phyloP scores from a whole-genome alignment of 2,113 vertebrate genomes.

The Potamarius usumacintae region DNA sequence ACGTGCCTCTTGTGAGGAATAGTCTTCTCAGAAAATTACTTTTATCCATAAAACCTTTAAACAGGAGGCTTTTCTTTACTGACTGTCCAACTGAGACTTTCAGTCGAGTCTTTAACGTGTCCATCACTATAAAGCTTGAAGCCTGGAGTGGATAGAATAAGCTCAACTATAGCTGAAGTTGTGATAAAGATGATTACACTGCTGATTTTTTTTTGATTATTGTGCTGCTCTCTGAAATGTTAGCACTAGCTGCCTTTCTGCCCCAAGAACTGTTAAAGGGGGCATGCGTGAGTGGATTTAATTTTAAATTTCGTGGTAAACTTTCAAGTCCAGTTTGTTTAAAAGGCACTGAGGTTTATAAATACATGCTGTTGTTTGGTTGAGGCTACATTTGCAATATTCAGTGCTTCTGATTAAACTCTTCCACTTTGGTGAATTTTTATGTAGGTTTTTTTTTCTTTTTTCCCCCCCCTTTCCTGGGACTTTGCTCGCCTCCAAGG shows the following conservation, averaged over 20 bases:
- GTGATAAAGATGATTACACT: slow-evolving; percentile 45
- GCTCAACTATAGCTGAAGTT: slow-evolving; percentile 6
- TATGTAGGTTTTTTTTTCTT: slow-evolving; percentile 57
- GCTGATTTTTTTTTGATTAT: slow-evolving; percentile 40
- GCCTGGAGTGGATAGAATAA: slow-evolving; percentile 10
- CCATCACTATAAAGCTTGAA: slow-evolving; percentile 9
- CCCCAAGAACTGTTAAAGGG: slow-evolving; percentile 65
- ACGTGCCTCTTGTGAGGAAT: slow-evolving; percentile 49
- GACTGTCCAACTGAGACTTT: slow-evolving; percentile 19
- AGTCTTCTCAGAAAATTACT: slow-evolving; percentile 21
- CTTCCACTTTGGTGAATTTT: slow-evolving; percentile 63
- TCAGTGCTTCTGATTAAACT: slow-evolving; percentile 61
- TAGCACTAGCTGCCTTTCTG: slow-evolving; percentile 69
- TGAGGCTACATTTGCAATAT: slow-evolving; percentile 60
- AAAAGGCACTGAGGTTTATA: slow-evolving; percentile 35
- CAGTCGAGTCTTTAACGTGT: slow-evolving; percentile 14
- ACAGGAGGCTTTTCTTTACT: slow-evolving; percentile 29
- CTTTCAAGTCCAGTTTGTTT: slow-evolving; percentile 56
- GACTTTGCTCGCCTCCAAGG: slow-evolving; percentile 43
- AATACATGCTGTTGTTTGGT: slow-evolving; percentile 45
- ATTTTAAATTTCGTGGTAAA: slow-evolving; percentile 63
- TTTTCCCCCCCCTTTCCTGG: slow-evolving; percentile 47
- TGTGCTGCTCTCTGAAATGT: slow-evolving; percentile 40
- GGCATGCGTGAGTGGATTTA: slow-evolving; percentile 50
- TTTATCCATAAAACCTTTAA: slow-evolving; percentile 32